A percentile compares a stretch with the other conserved stretches of the same genome.
phyloP scores from a whole-genome alignment of 2,113 vertebrate genomes.

The Aphyosemion australe region DNA sequence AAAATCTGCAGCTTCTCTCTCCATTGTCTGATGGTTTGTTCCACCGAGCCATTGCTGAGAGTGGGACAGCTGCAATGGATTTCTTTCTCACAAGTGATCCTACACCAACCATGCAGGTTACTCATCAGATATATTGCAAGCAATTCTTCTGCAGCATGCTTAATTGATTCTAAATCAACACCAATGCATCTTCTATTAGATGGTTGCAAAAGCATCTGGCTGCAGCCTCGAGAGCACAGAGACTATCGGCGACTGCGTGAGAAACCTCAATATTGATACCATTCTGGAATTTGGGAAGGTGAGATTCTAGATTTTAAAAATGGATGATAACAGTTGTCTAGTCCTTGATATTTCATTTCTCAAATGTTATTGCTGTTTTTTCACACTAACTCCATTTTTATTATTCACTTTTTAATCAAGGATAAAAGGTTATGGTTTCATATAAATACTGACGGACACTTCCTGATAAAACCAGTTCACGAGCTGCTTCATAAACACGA shows the following conservation, averaged over 20 bases:
- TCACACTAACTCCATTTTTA: background rate
- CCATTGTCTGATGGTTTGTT: conserved; percentile 81
- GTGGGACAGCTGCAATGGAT: conserved; percentile 76
- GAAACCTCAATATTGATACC: conserved; percentile 47
- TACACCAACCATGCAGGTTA: conserved; percentile 41
- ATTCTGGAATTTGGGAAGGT: conserved; percentile 30
- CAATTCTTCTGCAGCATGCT: background rate
- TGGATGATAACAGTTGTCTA: background rate
- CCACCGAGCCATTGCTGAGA: conserved; percentile 86
- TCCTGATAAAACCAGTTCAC: conserved; percentile 45
- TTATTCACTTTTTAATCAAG: conserved; percentile 16
- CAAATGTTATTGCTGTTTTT: background rate
- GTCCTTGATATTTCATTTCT: background rate
- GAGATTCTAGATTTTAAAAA: conserved; percentile 10
- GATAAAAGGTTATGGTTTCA: background rate
- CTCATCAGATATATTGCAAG: background rate
- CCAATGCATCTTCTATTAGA: conserved; percentile 35
- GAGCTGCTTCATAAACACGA: conserved; percentile 40
- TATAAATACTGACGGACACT: conserved; percentile 45
- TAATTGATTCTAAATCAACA: background rate
- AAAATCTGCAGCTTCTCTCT: conserved; percentile 79
- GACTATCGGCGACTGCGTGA: conserved; percentile 70
- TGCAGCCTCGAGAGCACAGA: conserved; percentile 73
- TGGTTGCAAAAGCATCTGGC: conserved; percentile 66
- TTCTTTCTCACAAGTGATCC: background rate